phyloP scores from a whole-genome alignment of 2,113 vertebrate species.

The Sula dactylatra region DNA sequence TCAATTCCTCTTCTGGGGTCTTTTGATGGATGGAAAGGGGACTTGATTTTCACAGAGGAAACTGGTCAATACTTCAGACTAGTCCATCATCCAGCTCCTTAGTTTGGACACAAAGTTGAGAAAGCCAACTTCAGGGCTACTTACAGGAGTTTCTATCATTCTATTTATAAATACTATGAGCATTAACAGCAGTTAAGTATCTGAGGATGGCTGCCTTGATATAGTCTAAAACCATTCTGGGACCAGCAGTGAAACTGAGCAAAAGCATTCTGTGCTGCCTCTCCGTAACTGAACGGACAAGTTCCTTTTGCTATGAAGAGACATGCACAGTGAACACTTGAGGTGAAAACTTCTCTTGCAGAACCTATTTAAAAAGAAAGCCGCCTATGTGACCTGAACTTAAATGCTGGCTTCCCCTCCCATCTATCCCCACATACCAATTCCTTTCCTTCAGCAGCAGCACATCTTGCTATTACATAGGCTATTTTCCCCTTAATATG shows the following conservation, averaged over 20 bases:
- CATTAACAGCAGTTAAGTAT: not conserved
- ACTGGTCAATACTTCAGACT: not conserved
- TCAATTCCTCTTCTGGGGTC: not conserved
- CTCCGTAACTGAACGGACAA: not conserved
- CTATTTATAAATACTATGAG: conserved; percentile 28
- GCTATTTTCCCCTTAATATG: not conserved
- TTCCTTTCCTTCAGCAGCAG: not conserved
- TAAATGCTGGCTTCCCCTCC: not conserved
- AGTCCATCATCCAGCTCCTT: not conserved
- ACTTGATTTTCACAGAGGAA: not conserved
- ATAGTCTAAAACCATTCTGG: not conserved
- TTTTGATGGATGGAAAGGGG: not conserved
- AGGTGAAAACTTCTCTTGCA: not conserved
- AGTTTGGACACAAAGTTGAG: not conserved
- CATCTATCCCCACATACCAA: not conserved
- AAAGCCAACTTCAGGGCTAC: not conserved
- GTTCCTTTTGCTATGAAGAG: not conserved
- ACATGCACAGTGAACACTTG: not conserved
- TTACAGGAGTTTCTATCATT: not conserved
- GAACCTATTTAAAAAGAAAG: not conserved
- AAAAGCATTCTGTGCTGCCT: not conserved
- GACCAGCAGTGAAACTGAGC: not conserved
- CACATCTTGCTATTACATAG: not conserved
- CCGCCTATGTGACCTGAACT: not conserved
- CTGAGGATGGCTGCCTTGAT: not conserved